A percentile compares a stretch with the other conserved stretches of the same genome.
These are phyloP conservation scores for Pseudomyrmex dendroicus DNA, from an alignment of 1,140 invertebrate species.

Conservation along the genomic window DNA sequence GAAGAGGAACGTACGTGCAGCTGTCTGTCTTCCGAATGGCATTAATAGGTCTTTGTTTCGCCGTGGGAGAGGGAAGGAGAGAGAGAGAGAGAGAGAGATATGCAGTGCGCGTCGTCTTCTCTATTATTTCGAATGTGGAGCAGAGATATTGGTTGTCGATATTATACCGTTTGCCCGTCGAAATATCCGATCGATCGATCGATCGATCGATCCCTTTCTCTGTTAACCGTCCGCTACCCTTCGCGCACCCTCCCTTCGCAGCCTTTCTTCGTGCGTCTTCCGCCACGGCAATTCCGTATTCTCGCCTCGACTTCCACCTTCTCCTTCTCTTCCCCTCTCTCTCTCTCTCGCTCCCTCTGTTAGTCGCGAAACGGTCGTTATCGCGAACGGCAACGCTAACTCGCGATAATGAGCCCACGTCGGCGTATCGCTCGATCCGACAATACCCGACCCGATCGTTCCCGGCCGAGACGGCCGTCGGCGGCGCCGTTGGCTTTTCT, in stretches of 20 bases:
- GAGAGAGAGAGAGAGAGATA: conserved; percentile 16
- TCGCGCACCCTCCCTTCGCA: background rate
- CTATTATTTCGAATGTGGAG: conserved; percentile 82
- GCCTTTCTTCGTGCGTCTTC: conserved; percentile 41
- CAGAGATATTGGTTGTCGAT: conserved; percentile 82
- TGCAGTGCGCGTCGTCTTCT: conserved; percentile 67
- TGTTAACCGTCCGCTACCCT: conserved; percentile 4
- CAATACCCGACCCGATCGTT: conserved; percentile 42
- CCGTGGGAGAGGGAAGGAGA: background rate
- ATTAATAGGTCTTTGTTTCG: conserved; percentile 81
- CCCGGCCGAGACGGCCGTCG: background rate
- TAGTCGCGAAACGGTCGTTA: conserved; percentile 33
- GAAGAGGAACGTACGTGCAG: conserved; percentile 25
- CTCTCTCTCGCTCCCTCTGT: background rate
- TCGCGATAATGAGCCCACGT: conserved; percentile 50
- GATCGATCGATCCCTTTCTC: conserved; percentile 63
- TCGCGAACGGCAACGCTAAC: conserved; percentile 48
- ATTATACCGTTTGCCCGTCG: conserved; percentile 68
- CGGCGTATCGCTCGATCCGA: conserved; percentile 46
- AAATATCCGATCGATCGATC: conserved; percentile 75
- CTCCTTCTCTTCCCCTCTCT: conserved; percentile 14
- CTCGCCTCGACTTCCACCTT: conserved; percentile 32
- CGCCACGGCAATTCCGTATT: conserved; percentile 43
- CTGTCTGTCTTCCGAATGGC: conserved; percentile 72
- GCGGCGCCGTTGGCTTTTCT: conserved; percentile 7